Percentiles rank a stretch among this genome's conserved stretches.
These are phyloP conservation scores for Amorpha juglandis DNA, from an alignment of 2,888 invertebrate species.

Conservation along the genomic window DNA sequence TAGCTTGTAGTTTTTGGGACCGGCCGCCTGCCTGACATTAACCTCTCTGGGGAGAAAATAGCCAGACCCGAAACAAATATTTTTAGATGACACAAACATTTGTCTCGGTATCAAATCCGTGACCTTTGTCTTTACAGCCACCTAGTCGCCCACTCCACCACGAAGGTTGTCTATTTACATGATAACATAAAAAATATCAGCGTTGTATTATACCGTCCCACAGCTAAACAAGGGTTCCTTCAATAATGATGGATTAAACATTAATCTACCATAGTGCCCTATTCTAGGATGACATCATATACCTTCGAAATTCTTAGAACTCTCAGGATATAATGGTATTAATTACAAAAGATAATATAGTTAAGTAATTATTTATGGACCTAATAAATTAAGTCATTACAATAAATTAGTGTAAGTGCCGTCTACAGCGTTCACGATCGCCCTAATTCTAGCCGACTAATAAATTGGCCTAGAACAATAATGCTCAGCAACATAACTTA, in stretches of 20 bases:
- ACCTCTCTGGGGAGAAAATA: no score
- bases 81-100: no score
- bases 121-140: no score
- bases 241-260: neutral
- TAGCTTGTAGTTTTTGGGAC: no score
- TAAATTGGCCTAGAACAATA: constrained; percentile 4
- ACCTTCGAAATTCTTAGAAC: neutral
- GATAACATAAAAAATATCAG: no score
- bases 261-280: neutral
- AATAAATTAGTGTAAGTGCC: constrained; percentile 10
- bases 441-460: constrained; percentile 1
- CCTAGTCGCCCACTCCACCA: no score
- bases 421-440: neutral
- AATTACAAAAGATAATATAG: neutral
- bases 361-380: neutral
- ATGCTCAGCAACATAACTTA: neutral
- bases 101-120: no score
- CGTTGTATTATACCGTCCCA: no score
- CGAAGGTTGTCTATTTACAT: no score
- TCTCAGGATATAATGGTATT: neutral
- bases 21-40: no score
- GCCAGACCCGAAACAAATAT: no score
- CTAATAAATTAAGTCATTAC: constrained; percentile 3
- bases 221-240: neutral
- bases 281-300: neutral